Evolutionary conservation across 2,888 invertebrate species (phyloP).

Genomic region (Dusona sp.): DNA sequence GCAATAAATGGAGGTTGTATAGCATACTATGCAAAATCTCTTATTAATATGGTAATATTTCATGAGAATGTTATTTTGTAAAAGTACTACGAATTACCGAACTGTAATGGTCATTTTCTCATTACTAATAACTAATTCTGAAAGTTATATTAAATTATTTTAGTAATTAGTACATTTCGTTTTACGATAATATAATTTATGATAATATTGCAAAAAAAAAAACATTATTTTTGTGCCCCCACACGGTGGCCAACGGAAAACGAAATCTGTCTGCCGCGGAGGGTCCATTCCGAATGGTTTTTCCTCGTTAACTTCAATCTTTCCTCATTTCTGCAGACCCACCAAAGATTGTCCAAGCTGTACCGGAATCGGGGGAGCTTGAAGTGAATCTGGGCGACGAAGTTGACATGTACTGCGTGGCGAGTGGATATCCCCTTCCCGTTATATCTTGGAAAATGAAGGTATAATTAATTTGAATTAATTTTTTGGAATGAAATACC

Average conservation of each 20-base stretch:
- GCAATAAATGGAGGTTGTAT: too few species aligned
- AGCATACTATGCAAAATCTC: too few species aligned
- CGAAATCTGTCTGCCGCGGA: not conserved
- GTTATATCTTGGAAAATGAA: slow-evolving; percentile 89
- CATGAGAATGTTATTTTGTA: too few species aligned
- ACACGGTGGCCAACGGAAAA: not conserved
- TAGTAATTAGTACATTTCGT: not conserved
- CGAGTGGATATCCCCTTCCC: slow-evolving; percentile 90
- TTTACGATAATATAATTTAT: not conserved
- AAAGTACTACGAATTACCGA: too few species aligned
- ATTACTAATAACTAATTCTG: too few species aligned
- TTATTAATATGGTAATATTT: too few species aligned
- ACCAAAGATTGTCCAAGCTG: slow-evolving; percentile 87
- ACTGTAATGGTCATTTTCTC: too few species aligned
- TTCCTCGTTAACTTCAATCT: not conserved
- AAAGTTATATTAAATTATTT: too few species aligned
- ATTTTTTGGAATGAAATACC: not conserved
- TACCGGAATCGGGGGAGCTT: slow-evolving; percentile 89
- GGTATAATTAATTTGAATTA: slow-evolving; percentile 79
- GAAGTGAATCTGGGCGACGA: slow-evolving; percentile 91
- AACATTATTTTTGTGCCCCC: not conserved
- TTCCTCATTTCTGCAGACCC: slow-evolving; percentile 86
- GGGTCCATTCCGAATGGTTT: not conserved
- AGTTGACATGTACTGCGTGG: slow-evolving; percentile 90
- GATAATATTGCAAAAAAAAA: not conserved